Conservation (phyloP, 2,888 invertebrate genomes). For the Cephus sareptanus region DNA sequence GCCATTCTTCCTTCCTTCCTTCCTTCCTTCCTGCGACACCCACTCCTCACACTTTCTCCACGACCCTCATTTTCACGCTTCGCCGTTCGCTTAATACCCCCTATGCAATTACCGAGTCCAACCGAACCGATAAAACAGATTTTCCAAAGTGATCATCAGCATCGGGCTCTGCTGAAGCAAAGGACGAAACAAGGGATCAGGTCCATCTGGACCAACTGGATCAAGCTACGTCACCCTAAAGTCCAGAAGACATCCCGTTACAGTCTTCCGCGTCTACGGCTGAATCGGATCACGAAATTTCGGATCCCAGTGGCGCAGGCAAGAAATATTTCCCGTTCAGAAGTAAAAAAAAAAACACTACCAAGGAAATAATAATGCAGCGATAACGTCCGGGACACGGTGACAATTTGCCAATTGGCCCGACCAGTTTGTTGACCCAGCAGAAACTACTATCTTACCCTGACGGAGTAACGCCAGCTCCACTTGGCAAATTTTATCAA, state of each 20-base stretch:
- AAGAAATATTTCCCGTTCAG: background rate
- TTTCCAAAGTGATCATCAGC: background rate
- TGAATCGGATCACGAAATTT: background rate
- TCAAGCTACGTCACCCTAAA: background rate
- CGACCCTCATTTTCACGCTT: background rate
- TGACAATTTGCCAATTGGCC: constrained; percentile 49
- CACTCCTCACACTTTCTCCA: background rate
- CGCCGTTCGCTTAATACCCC: background rate
- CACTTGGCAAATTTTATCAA: constrained; percentile 54
- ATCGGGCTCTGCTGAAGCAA: background rate
- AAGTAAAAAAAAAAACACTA: background rate
- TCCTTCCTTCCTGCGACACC: background rate
- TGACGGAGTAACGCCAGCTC: constrained; percentile 25
- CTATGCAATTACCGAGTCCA: background rate
- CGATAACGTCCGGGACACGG: background rate
- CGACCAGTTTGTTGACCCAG: constrained; percentile 46
- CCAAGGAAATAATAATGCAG: background rate
- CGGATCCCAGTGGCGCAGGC: background rate
- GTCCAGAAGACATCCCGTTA: too few relatives aligned
- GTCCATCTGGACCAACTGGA: background rate
- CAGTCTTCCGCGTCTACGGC: background rate
- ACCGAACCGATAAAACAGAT: background rate
- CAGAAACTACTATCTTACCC: constrained; percentile 39
- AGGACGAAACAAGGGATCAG: background rate
- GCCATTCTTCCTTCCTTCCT: background rate